Conservation (phyloP, 1,140 invertebrate species). For the Cotesia glomerata region DNA sequence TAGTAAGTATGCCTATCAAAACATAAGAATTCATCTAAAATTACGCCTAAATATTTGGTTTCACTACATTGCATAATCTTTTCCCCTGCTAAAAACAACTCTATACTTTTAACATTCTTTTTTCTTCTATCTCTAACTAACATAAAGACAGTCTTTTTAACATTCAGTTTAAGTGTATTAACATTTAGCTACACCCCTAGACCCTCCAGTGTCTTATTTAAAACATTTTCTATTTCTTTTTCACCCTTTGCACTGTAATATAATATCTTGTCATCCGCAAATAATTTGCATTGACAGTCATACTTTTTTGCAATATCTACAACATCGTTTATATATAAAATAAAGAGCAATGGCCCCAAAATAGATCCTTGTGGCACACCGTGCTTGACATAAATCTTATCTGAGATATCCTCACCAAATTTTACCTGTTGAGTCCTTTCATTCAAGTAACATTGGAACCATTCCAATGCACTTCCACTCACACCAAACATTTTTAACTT, state of each 20-base stretch:
- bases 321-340: slow-evolving; percentile 27
- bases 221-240: not conserved
- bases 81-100: not conserved
- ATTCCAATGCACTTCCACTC: slow-evolving; percentile 1
- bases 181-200: too few relatives aligned
- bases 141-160: too few relatives aligned
- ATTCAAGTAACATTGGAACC: slow-evolving; percentile 23
- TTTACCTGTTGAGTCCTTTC: slow-evolving; percentile 1
- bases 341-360: slow-evolving; percentile 28
- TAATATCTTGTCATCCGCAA: slow-evolving; percentile 33
- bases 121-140: not conserved
- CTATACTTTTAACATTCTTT: slow-evolving; percentile 2
- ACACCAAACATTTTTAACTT: slow-evolving; percentile 26
- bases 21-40: slow-evolving; percentile 1
- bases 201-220: not conserved
- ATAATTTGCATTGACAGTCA: slow-evolving; percentile 23
- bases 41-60: not conserved
- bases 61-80: too few relatives aligned
- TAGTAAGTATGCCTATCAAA: slow-evolving; percentile 12
- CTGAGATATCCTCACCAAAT: too few relatives aligned
- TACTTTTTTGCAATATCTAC: not conserved
- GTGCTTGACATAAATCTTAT: not conserved
- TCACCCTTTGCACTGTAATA: slow-evolving; percentile 18
- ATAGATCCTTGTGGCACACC: slow-evolving; percentile 31
- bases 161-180: too few relatives aligned